Evolutionary conservation across 1,140 invertebrate genomes (phyloP), one percentile per base, ranked within the genome.

Genomic region (Drosophila bocqueti): DNA sequence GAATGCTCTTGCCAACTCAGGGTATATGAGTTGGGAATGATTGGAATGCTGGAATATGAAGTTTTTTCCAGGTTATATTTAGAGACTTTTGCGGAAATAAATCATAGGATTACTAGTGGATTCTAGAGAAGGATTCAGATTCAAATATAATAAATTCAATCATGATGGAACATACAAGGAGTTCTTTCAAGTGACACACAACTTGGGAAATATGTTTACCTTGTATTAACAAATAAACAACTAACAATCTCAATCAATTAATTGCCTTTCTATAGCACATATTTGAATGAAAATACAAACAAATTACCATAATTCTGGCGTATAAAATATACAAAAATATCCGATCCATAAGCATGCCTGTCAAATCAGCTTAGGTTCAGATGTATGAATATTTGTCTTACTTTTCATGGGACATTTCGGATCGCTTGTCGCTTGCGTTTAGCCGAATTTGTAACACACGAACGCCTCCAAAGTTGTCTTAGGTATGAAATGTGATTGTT

Each of bases 401-500:
- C 62, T 36, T 54, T 62, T 38, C 45, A 29, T 36, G 59, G 38
- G 24, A 55, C 34, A 47, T 57, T 81, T 68, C 21, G 47, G 43
- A 40, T 34, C 31, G 77, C 36, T 43, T 63, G 49, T 66, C 75
- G 73, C 58, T 60, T 64, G 60, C 63, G 46, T 31, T 62, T 66
- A 67, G 85, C 73, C 85, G 68, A 73, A 90, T 90, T 90, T 90
- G 79, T 85, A 75, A 85, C 85, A 82, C 71, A 79, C 85, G 71
- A 90, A 90, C 83, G 85, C 85, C 81, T 90, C 69, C 52, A 52
- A 55, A 58, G 78, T 76, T 90, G 75, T 59, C 83, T 90, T 68
- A 68, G 72, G 65, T 72, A 79, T 68, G 61, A 79, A 81, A 73
- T 90, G 84, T 90, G 84, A 90, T 87, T 87, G 76, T 76, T 87